Conservation (phyloP, 2,113 vertebrate species). For the Boleophthalmus pectinirostris region DNA sequence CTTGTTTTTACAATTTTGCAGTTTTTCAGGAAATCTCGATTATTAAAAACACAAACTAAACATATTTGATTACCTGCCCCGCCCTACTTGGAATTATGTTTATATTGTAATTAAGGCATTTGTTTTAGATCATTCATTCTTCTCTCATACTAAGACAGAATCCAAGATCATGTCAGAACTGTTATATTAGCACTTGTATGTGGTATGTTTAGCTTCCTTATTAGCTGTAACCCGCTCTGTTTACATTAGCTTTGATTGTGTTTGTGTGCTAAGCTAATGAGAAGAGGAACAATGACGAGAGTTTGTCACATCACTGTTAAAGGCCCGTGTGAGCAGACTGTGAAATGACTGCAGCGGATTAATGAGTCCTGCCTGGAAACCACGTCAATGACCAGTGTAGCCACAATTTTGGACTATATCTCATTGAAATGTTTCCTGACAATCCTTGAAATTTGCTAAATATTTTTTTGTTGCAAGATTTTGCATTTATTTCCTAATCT, state of each 20-base stretch:
- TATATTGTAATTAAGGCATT: too few species aligned
- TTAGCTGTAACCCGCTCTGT: neutral
- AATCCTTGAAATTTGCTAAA: neutral
- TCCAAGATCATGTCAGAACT: neutral
- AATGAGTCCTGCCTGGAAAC: neutral
- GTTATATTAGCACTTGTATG: neutral
- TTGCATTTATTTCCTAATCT: too few species aligned
- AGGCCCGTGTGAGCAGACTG: constrained; percentile 45
- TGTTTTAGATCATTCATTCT: too few species aligned
- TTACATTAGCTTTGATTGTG: constrained; percentile 2
- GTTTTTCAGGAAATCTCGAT: too few species aligned
- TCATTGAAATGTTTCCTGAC: neutral
- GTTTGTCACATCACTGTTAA: constrained; percentile 32
- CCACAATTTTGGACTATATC: neutral
- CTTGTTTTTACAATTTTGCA: too few species aligned
- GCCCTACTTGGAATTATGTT: too few species aligned
- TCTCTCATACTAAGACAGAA: too few species aligned
- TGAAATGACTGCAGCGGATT: constrained; percentile 28
- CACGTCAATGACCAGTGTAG: neutral
- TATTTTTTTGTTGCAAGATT: too few species aligned
- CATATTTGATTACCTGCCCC: too few species aligned
- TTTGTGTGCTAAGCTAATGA: constrained; percentile 37
- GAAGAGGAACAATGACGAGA: neutral
- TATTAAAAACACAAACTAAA: too few species aligned
- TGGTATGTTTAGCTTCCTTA: neutral